phyloP scores from a whole-genome alignment of 2,888 invertebrate genomes.

The Caenorhabditis wallacei region DNA sequence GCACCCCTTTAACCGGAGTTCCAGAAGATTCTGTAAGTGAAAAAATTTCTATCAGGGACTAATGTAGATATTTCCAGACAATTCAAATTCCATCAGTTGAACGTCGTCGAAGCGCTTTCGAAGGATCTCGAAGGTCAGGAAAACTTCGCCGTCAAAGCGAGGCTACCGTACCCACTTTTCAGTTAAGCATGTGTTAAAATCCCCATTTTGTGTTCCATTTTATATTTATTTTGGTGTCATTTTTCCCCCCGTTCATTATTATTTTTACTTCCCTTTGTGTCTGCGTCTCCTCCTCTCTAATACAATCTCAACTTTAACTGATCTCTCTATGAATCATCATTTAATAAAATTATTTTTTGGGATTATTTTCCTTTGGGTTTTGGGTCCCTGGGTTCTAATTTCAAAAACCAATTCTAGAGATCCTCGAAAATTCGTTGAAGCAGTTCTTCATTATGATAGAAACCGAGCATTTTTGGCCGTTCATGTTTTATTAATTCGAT shows the following conservation, averaged over 20 bases:
- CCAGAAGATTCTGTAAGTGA: conserved; percentile 57
- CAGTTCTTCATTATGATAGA: conserved; percentile 49
- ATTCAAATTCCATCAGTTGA: conserved; percentile 46
- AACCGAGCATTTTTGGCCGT: conserved; percentile 20
- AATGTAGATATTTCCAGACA: conserved; percentile 23
- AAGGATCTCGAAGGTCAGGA: conserved; percentile 62
- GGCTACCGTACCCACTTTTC: conserved; percentile 70
- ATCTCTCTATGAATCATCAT: conserved; percentile 10
- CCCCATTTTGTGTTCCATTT: background rate
- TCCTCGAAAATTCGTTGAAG: conserved; percentile 56
- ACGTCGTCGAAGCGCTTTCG: conserved; percentile 67
- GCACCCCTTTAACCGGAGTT: conserved; percentile 54
- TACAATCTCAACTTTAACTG: too few relatives aligned
- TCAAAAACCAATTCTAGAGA: conserved; percentile 23
- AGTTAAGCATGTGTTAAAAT: conserved; percentile 71
- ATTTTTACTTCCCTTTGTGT: background rate
- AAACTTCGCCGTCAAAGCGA: conserved; percentile 68
- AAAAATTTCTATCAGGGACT: too few relatives aligned
- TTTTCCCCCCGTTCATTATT: background rate
- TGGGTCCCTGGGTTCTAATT: conserved; percentile 10
- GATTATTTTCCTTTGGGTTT: conserved; percentile 21
- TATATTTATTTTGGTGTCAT: background rate
- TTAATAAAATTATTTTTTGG: conserved; percentile 7
- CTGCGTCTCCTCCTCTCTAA: background rate
- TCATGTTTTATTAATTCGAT: conserved; percentile 47